These are phyloP conservation scores for Mormyrus iriodes DNA, from an alignment of 2,113 vertebrate genomes.

Conservation along the genomic window DNA sequence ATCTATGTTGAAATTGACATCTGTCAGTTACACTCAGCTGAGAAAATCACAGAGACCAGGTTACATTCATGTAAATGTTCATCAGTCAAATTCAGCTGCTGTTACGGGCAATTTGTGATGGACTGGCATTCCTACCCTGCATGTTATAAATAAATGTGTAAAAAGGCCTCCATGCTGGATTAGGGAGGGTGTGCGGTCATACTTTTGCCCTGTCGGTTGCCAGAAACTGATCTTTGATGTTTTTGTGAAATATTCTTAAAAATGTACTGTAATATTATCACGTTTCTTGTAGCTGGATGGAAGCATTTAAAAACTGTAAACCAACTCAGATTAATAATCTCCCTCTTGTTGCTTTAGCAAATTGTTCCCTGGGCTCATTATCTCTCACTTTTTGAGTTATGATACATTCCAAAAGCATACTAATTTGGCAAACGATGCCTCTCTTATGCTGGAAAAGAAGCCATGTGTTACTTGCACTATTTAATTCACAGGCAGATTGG, in stretches of 20 bases:
- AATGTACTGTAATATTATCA: neutral
- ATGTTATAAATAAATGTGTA: neutral
- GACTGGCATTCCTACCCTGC: neutral
- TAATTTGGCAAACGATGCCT: neutral
- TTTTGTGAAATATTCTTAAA: neutral
- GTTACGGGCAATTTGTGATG: neutral
- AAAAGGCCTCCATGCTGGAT: neutral
- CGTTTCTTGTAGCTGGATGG: neutral
- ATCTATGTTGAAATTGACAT: neutral
- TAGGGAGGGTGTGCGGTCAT: neutral
- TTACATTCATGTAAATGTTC: too few relatives aligned
- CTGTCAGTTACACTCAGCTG: neutral
- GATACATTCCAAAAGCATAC: neutral
- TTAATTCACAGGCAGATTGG: neutral
- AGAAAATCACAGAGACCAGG: neutral
- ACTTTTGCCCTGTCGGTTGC: neutral
- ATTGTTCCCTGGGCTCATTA: neutral
- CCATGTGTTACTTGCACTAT: neutral
- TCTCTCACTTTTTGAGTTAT: neutral
- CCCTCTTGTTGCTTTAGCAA: neutral
- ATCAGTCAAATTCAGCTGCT: neutral
- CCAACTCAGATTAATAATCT: neutral
- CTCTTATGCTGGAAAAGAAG: neutral
- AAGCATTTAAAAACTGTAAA: neutral
- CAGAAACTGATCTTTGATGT: neutral